Conservation (phyloP, 2,113 vertebrate species). For the Phocoena sinus region DNA sequence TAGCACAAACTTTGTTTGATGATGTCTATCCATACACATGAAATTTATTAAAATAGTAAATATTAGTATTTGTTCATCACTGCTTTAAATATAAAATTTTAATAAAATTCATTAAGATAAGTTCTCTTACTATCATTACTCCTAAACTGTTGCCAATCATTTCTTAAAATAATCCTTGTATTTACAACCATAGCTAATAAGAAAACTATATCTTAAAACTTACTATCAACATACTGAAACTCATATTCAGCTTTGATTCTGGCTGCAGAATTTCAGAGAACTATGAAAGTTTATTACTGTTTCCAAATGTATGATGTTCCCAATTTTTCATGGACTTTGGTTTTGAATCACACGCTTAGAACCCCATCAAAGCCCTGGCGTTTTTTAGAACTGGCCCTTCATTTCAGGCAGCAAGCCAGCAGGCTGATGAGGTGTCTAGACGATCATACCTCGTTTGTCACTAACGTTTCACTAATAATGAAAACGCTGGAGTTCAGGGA, state of each 20-base stretch:
- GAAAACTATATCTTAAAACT: not conserved
- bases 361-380: not conserved
- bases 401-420: not conserved
- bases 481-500: slow-evolving; percentile 48
- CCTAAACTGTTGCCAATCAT: not conserved
- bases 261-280: not conserved
- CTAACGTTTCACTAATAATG: slow-evolving; percentile 49
- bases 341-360: not conserved
- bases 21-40: not conserved
- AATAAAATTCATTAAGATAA: not conserved
- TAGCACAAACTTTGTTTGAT: not conserved
- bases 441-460: slow-evolving; percentile 55
- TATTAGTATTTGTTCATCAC: not conserved
- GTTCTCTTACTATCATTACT: not conserved
- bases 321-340: not conserved
- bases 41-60: not conserved
- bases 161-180: not conserved
- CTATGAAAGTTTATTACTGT: not conserved
- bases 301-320: not conserved
- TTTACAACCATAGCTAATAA: not conserved
- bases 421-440: slow-evolving; percentile 51
- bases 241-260: not conserved
- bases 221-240: not conserved
- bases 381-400: slow-evolving; percentile 22
- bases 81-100: not conserved